phyloP scores from a whole-genome alignment of 1,140 invertebrate species.

The Eumeta japonica region DNA sequence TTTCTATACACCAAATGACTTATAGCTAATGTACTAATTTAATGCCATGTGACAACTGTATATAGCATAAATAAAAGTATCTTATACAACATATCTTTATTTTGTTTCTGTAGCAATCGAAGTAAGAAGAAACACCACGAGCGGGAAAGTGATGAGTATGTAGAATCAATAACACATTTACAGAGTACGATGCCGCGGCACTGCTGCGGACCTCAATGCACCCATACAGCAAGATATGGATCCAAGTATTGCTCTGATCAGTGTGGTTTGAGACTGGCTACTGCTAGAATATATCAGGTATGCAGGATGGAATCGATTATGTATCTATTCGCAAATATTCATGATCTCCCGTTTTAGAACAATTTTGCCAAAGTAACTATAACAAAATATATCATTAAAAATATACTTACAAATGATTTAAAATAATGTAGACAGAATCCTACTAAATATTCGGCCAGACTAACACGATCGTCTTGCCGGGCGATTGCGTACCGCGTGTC shows the following conservation, averaged over 20 bases:
- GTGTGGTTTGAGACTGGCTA: slow-evolving; percentile 90
- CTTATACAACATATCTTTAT: too few species aligned
- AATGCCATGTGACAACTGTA: too few species aligned
- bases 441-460: too few species aligned
- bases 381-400: too few species aligned
- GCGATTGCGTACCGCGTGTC: too few species aligned
- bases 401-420: too few species aligned
- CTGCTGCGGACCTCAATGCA: slow-evolving; percentile 90
- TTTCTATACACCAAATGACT: neutral
- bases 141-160: slow-evolving; percentile 29
- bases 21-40: neutral
- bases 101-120: slow-evolving; percentile 27
- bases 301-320: too few species aligned
- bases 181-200: slow-evolving; percentile 64
- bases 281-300: slow-evolving; percentile 79
- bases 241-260: slow-evolving; percentile 96
- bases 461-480: too few species aligned
- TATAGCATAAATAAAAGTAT: too few species aligned
- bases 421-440: too few species aligned
- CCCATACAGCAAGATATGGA: slow-evolving; percentile 69
- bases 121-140: slow-evolving; percentile 48
- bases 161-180: slow-evolving; percentile 42
- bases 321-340: neutral
- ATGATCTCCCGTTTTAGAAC: neutral
- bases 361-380: too few species aligned